Evolutionary conservation across 2,797 vertebrate genomes (phyloP), one percentile per base, ranked within the genome.

Genomic region (Falco berigora): DNA sequence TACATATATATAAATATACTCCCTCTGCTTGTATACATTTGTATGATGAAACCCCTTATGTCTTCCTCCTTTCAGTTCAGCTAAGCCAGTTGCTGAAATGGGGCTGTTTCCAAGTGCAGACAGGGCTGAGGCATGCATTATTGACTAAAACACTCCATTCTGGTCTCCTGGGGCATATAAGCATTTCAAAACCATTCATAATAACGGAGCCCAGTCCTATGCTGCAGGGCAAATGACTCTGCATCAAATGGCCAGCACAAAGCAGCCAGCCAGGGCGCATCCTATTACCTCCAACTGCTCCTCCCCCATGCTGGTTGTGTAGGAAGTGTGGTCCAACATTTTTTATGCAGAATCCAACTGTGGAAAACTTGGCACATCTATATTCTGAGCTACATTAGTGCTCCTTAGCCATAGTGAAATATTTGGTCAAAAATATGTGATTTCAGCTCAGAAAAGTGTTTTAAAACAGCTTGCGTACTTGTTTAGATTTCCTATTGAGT

Each of bases 181-280:
- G 68, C 50, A 11, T 96, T 95, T 97, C 94, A 72, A 92, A 95
- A 62, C 88, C 92, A 89, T 96, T 89, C 81, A 87, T 83, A 94
- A 86, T 62, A 87, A 80, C 10, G 13, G 93, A 94, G 46, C 46
- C 78, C 75, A 94, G 7, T 83, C 84, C 66, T 83, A 1, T 82
- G 90, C 95, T 89, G 80, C 36, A 64, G 84, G 92, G 94, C 75
- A 94, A 88, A 95, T 88, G 92, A 86, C 94, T 93, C 72, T 94
- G 75, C 94, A 88, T 95, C 91, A 78, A 92, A 88, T 81, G 75
- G 58, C 46, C 89, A 81, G 79, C 81, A 92, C 82, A 94, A 91
- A 96, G 68, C 88, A 93, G 72, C 90, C 88, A 91, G 74, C 94
- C 67, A 36, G 8, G 30, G 71, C 11, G 10, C 80, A 73, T 84